Evolutionary conservation across 2,888 invertebrate genomes (phyloP), one percentile per base, ranked within the genome.

Genomic region (Lamproptera curius): DNA sequence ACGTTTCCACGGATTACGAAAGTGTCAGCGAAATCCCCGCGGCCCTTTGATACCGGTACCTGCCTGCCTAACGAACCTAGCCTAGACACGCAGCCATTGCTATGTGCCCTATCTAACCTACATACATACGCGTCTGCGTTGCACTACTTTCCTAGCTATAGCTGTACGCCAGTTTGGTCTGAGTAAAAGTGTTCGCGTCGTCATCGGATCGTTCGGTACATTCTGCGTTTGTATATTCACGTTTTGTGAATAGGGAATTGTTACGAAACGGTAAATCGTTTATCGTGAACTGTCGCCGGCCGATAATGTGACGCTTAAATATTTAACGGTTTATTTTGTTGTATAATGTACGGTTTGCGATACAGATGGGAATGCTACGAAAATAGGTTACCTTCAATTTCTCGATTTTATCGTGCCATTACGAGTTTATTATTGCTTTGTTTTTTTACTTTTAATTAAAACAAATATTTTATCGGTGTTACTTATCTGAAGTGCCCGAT

Each of bases 11-110:
- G 58, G 59, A 55, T 66, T 61, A 60, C 65, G 67, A 67, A 62
- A 65, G 65, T 61, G 62, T 70, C 75, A 68, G 75, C 76, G 62
- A 77, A 74, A 75, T 70, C 77, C 71, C 62, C 59, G 63, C 70
- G 68, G 73, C 73, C 76, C 75, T 77, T 74, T 66, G 67, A 69
- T 70, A 67, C 61, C 55, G 57, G 55, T 59, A 54, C 50, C 54
- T 58, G 52, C 51, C 47, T 50, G 40, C 53, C 40, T 46, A 47
- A 37, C 42, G 34, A 51, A 60, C 66, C 68, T 68, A 69, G 69
- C 67, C 65, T 63, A 51, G 46, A 49, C 51, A 49, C 45, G 52
- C 55, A 20, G 44, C 48, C 60, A 46, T 34, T 41, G 41, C 46
- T 42, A 59, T 61, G 63, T 60, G 56, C 59, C 65, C 62, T 64